Evolutionary conservation across 2,797 vertebrate species (phyloP).

Genomic region (Falco concolor): DNA sequence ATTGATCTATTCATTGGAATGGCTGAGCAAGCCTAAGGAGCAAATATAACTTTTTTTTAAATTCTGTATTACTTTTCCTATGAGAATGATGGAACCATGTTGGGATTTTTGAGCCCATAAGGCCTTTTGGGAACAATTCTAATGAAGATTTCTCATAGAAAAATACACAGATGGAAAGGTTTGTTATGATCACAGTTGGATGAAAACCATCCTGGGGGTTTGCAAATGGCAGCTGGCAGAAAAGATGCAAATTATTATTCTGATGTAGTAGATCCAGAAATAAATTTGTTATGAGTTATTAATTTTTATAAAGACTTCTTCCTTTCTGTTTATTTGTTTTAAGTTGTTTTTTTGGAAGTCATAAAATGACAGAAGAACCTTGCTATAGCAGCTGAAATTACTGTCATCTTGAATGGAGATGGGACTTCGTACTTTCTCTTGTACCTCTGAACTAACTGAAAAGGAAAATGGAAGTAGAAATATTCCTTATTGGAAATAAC

Average conservation of each 20-base stretch:
- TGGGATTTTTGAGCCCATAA: neutral
- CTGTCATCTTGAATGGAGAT: neutral
- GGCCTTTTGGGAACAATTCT: constrained; percentile 9
- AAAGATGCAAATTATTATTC: constrained; percentile 25
- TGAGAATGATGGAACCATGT: neutral
- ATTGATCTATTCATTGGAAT: neutral
- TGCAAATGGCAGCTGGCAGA: constrained; percentile 34
- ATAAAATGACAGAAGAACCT: neutral
- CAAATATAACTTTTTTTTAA: neutral
- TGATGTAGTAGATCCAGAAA: neutral
- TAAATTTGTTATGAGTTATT: constrained; percentile 31
- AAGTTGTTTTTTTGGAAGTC: neutral
- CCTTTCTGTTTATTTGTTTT: neutral
- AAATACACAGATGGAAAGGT: constrained; percentile 33
- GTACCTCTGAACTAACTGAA: neutral
- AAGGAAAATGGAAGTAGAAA: neutral
- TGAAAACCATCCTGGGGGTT: constrained; percentile 17
- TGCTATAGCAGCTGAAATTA: neutral
- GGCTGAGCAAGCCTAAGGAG: neutral
- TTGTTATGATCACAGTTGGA: constrained; percentile 19
- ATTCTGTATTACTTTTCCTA: neutral
- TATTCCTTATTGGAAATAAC: neutral
- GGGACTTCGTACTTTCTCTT: neutral
- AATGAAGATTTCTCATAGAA: constrained; percentile 10
- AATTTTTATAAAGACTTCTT: constrained; percentile 8